Conservation (phyloP, 2,888 invertebrate genomes). For the Drosophila parthenogenetica region DNA sequence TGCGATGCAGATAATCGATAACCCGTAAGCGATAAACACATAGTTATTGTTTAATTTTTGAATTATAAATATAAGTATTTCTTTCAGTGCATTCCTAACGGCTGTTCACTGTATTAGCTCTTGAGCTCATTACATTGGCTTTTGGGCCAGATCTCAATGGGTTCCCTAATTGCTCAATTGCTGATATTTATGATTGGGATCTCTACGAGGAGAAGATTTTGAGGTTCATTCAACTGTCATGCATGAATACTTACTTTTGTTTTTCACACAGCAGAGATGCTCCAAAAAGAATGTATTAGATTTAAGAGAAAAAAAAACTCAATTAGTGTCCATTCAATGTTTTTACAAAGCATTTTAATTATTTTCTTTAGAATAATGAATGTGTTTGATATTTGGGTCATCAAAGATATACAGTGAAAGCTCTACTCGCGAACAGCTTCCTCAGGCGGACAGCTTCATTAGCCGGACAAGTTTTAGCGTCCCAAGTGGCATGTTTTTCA, state of each 20-base stretch:
- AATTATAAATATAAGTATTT: too few relatives aligned
- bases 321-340: slow-evolving; percentile 3
- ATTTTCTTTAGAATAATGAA: background rate
- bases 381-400: too few relatives aligned
- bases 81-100: background rate
- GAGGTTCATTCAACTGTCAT: slow-evolving; percentile 20
- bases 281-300: slow-evolving; percentile 5
- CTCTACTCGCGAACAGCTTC: too few relatives aligned
- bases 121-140: background rate
- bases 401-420: too few relatives aligned
- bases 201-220: background rate
- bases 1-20: too few relatives aligned
- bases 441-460: too few relatives aligned
- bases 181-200: slow-evolving; percentile 7
- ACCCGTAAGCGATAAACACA: too few relatives aligned
- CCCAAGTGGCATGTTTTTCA: too few relatives aligned
- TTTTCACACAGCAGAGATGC: background rate
- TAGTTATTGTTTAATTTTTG: too few relatives aligned
- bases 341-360: too few relatives aligned
- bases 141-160: slow-evolving; percentile 13
- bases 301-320: slow-evolving; percentile 6
- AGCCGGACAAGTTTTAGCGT: too few relatives aligned
- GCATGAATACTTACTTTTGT: slow-evolving; percentile 9
- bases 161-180: slow-evolving; percentile 24
- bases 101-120: slow-evolving; percentile 2